These are phyloP conservation scores for Anoura caudifer DNA, from an alignment of 2,113 vertebrate genomes.

Conservation along the genomic window DNA sequence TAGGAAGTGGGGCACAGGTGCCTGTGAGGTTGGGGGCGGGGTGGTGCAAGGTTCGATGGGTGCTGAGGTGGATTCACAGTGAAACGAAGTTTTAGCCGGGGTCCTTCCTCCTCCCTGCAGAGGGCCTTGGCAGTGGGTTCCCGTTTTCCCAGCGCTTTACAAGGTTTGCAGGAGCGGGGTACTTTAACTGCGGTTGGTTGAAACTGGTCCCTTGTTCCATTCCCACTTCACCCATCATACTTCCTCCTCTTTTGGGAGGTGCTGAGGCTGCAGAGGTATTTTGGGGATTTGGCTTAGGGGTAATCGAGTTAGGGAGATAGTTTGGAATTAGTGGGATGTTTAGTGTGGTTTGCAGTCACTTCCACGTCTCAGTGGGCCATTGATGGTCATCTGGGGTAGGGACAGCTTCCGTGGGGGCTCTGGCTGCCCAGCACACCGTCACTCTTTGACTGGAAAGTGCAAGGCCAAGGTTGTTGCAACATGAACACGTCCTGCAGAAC, in stretches of 20 bases:
- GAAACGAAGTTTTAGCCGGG: too few relatives aligned
- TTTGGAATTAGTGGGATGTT: neutral
- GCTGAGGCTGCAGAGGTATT: neutral
- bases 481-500: rapidly evolving
- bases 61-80: neutral
- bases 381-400: neutral
- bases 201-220: neutral
- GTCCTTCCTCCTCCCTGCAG: neutral
- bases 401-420: neutral
- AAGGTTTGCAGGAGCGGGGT: neutral
- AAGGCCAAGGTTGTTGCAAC: neutral
- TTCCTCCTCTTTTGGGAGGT: neutral
- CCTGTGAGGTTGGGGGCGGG: neutral
- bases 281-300: neutral
- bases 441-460: neutral
- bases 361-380: neutral
- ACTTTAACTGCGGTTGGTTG: neutral
- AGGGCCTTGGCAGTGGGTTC: neutral
- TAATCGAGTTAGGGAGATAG: neutral
- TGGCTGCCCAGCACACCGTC: rapidly evolving
- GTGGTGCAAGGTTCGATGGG: neutral
- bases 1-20: neutral
- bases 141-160: neutral
- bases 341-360: neutral
- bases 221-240: neutral